phyloP scores from a whole-genome alignment of 2,888 invertebrate genomes.

The Ypsolopha sequella region DNA sequence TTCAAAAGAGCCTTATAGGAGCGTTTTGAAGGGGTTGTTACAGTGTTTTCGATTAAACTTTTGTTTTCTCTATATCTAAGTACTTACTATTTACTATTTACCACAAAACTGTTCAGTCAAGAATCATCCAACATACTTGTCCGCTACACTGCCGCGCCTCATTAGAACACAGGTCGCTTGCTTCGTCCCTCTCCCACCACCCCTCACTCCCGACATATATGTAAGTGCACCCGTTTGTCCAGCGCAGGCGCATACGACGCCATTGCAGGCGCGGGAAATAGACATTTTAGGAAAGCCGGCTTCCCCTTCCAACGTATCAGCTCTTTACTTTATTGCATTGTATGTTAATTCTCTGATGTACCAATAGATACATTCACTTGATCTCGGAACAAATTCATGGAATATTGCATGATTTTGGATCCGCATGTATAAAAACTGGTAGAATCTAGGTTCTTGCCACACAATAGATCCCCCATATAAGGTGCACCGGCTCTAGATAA shows the following conservation, averaged over 20 bases:
- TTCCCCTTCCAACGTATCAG: not conserved
- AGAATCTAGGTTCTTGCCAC: not conserved
- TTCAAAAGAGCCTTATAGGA: no score
- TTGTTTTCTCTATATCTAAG: not conserved
- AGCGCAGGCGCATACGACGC: constrained; percentile 35
- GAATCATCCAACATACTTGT: not conserved
- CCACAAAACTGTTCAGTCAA: not conserved
- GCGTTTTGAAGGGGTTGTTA: no score
- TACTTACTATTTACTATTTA: not conserved
- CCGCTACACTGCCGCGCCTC: constrained; percentile 33
- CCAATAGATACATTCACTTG: no score
- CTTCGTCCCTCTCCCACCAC: constrained; percentile 9
- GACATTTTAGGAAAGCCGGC: constrained; percentile 45
- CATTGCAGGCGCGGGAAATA: constrained; percentile 55
- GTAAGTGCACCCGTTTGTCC: constrained; percentile 47
- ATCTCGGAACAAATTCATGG: not conserved
- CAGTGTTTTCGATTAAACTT: no score
- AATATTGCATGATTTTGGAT: not conserved
- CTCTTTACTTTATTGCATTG: not conserved
- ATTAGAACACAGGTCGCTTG: constrained; percentile 32
- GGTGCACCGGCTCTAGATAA: constrained; percentile 34
- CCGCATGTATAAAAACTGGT: not conserved
- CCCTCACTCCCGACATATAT: constrained; percentile 9
- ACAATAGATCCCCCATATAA: constrained; percentile 24
- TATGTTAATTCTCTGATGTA: not conserved